These are phyloP conservation scores for Mythimna ferrago DNA, from an alignment of 2,888 invertebrate species.

Conservation along the genomic window DNA sequence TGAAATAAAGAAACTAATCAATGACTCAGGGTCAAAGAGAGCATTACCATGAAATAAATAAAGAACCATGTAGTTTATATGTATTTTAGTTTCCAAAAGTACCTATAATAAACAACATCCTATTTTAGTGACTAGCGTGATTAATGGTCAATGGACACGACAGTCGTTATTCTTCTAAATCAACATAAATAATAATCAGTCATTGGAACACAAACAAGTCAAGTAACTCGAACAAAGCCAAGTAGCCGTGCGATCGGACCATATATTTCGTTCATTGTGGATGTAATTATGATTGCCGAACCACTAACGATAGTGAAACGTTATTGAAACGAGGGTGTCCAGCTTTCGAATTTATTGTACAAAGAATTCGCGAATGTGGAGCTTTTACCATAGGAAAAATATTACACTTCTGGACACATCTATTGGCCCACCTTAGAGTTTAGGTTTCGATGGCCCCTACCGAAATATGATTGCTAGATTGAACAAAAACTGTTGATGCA, in stretches of 20 bases:
- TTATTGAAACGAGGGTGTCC: constrained; percentile 37
- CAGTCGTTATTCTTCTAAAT: constrained; percentile 36
- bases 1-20: too few relatives aligned
- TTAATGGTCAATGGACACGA: constrained; percentile 27
- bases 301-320: constrained; percentile 46
- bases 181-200: constrained; percentile 24
- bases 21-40: not conserved
- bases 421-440: too few relatives aligned
- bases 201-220: constrained; percentile 21
- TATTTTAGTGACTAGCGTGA: constrained; percentile 17
- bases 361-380: not conserved
- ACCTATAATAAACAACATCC: constrained; percentile 15
- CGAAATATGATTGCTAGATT: too few relatives aligned
- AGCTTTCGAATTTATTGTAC: not conserved
- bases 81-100: constrained; percentile 2
- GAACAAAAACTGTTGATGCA: too few relatives aligned
- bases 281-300: constrained; percentile 27
- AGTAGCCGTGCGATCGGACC: constrained; percentile 22
- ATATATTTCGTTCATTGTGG: constrained; percentile 17
- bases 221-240: constrained; percentile 36
- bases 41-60: not conserved
- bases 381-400: not conserved
- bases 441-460: too few relatives aligned
- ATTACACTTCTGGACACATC: too few relatives aligned
- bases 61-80: not conserved